Evolutionary conservation across 2,797 vertebrate genomes (phyloP).

Genomic region (Danio jaintianensis): DNA sequence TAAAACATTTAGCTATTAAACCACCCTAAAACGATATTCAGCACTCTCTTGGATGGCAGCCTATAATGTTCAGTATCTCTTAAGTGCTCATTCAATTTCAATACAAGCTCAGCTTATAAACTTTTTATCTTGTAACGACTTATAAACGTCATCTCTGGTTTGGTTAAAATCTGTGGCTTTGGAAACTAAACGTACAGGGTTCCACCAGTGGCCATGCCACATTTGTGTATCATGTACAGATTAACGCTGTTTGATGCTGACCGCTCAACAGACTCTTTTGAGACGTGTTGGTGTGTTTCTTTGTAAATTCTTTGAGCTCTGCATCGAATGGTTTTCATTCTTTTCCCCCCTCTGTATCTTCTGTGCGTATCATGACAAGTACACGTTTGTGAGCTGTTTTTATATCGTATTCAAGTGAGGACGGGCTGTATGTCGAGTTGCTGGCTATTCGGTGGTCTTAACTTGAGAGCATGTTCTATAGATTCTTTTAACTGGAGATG

Average conservation of each 20-base stretch:
- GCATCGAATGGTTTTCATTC: slow-evolving; percentile 45
- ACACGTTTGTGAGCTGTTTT: slow-evolving; percentile 53
- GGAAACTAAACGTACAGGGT: slow-evolving; percentile 44
- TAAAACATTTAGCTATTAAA: slow-evolving; percentile 34
- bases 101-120: not conserved
- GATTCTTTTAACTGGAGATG: slow-evolving; percentile 52
- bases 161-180: slow-evolving; percentile 40
- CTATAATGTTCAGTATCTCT: slow-evolving; percentile 38
- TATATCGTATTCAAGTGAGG: slow-evolving; percentile 49
- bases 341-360: slow-evolving; percentile 49
- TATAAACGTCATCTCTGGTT: slow-evolving; percentile 31
- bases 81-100: slow-evolving; percentile 18
- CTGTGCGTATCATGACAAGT: slow-evolving; percentile 55
- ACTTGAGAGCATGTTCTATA: slow-evolving; percentile 47
- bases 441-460: slow-evolving; percentile 45
- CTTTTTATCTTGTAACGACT: slow-evolving; percentile 1
- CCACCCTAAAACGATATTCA: not conserved
- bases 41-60: not conserved
- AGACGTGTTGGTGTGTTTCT: slow-evolving; percentile 56
- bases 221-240: slow-evolving; percentile 53
- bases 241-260: slow-evolving; percentile 20
- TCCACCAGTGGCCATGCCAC: slow-evolving; percentile 30
- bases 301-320: slow-evolving; percentile 53
- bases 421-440: slow-evolving; percentile 53
- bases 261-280: slow-evolving; percentile 42